Evolutionary conservation across 1,140 invertebrate genomes (phyloP), one percentile per base, ranked within the genome.

Genomic region (Aphis gossypii): DNA sequence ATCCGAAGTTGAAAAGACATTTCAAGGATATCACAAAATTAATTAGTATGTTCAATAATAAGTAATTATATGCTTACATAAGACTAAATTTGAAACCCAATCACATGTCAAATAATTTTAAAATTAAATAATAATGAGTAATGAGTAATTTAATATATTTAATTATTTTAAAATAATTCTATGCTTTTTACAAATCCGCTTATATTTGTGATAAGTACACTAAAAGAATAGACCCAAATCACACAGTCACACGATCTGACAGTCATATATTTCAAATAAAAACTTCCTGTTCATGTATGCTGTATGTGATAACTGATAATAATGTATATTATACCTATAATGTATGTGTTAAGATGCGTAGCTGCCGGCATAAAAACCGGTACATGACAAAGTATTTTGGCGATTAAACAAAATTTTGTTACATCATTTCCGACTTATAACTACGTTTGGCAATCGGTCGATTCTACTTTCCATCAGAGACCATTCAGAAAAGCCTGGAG

Each of bases 331-430:
- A 76, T n/a, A 44, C 41, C 21, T 25, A 44, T 51, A 51, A 51
- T 23, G 38, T 54, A 23, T 89, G 54, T 90, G 88, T 54, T 56
- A 89, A 89, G 35, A 44, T 41, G 35, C 38, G 54, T 90, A 44
- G 88, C 88, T 90, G 35, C 54, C 88, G 54, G 88, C 88, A 68
- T 90, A 44, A 60, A 44, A 90, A 90, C 89, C 56, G 89, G 89
- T 90, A 90, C 25, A 68, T 30, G 56, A 44, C 54, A 20, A 76
- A 89, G 56, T 90, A 44, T 90, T 90, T 90, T 44, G 89, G 89
- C 56, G 54, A 68, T 90, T 68, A 90, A 89, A 90, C 25, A 44
- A n/a, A 41, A 68, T 44, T 44, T 20, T 30, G 30, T 90, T 90
- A 68, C 89, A 90, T 90, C 38, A 90, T 68, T 60, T 90, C 56